Conservation (phyloP, 1,140 invertebrate genomes). For the Akabosia matsudoensis region DNA sequence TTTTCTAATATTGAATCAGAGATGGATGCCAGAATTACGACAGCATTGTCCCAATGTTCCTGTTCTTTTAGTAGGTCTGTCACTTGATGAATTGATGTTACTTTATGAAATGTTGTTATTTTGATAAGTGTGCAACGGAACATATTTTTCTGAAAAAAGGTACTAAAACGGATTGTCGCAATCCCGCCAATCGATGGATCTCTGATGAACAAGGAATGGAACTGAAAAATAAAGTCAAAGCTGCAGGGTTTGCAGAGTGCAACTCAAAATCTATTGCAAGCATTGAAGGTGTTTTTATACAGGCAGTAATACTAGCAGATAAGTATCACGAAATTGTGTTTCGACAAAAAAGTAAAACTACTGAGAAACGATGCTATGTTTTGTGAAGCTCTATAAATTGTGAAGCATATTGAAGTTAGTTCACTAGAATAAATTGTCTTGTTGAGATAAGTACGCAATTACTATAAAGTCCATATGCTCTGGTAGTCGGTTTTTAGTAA, state of each 20-base stretch:
- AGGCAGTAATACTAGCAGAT: background rate
- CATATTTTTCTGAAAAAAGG: slow-evolving; percentile 2
- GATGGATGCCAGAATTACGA: slow-evolving; percentile 30
- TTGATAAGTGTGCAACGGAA: too few relatives aligned
- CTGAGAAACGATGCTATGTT: background rate
- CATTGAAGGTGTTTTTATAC: slow-evolving; percentile 13
- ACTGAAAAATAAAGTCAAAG: background rate
- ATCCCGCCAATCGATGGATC: background rate
- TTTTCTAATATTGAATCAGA: slow-evolving; percentile 29
- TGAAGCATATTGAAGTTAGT: too few relatives aligned
- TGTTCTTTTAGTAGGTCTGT: slow-evolving; percentile 27
- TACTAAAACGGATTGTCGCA: background rate
- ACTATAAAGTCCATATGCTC: too few relatives aligned
- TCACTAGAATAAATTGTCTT: too few relatives aligned
- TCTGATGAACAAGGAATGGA: background rate
- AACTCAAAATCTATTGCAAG: background rate
- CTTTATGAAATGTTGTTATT: too few relatives aligned
- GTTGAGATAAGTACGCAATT: too few relatives aligned
- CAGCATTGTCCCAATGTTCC: slow-evolving; percentile 22
- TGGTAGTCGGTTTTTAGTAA: too few relatives aligned
- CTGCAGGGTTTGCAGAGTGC: background rate
- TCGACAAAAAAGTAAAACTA: background rate
- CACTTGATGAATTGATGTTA: too few relatives aligned
- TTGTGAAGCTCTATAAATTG: too few relatives aligned
- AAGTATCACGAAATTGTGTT: background rate